These are phyloP conservation scores for Pampus argenteus DNA, from an alignment of 2,797 vertebrate species.

Conservation along the genomic window DNA sequence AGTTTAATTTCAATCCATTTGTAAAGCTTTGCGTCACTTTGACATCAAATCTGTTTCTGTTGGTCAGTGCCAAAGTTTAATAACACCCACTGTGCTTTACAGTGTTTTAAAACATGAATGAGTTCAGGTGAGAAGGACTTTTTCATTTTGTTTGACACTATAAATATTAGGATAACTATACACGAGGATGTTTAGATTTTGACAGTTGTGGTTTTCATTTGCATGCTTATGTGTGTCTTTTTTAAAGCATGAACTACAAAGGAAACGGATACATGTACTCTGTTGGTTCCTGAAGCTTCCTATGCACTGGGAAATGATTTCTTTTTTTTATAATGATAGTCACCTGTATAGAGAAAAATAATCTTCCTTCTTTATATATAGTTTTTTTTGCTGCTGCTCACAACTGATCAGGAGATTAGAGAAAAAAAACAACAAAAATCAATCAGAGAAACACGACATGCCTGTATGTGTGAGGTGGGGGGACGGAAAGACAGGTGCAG, in stretches of 20 bases:
- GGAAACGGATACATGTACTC: background rate
- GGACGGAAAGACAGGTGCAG: slow-evolving; percentile 72
- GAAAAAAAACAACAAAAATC: slow-evolving; percentile 65
- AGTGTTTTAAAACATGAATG: background rate
- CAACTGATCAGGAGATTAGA: slow-evolving; percentile 54
- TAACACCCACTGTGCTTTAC: slow-evolving; percentile 10
- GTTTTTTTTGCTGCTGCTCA: slow-evolving; percentile 31
- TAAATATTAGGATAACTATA: too few relatives aligned
- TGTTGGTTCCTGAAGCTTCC: background rate
- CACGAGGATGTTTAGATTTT: too few relatives aligned
- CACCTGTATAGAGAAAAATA: slow-evolving; percentile 11
- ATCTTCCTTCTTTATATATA: slow-evolving; percentile 33
- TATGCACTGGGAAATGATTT: background rate
- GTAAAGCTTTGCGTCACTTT: background rate
- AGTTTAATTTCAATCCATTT: slow-evolving; percentile 30
- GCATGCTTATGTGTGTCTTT: too few relatives aligned
- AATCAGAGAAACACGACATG: slow-evolving; percentile 38
- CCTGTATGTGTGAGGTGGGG: slow-evolving; percentile 21
- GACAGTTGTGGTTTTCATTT: background rate
- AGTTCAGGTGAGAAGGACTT: background rate
- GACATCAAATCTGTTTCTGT: slow-evolving; percentile 6
- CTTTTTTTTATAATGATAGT: background rate
- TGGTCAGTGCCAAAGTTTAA: slow-evolving; percentile 25
- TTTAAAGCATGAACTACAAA: too few relatives aligned
- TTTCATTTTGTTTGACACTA: background rate